These are phyloP conservation scores for Spodoptera picta DNA, from an alignment of 2,888 invertebrate species.

Conservation along the genomic window DNA sequence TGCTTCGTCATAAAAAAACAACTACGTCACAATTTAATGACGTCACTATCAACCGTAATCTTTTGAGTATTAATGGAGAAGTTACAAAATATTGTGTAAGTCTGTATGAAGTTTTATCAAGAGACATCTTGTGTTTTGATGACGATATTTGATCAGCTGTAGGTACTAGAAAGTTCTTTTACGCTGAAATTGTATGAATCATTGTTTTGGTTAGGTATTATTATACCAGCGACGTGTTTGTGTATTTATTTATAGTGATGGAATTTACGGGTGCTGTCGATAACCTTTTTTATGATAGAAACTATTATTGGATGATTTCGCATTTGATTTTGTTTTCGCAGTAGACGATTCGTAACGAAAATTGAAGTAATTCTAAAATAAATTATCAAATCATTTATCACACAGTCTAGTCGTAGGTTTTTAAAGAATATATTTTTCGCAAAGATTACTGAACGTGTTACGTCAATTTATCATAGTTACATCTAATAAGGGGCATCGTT, in stretches of 20 bases:
- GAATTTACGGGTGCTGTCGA: no score
- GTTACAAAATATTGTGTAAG: constrained; percentile 41
- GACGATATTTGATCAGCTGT: constrained; percentile 1
- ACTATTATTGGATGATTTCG: neutral
- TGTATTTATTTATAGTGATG: neutral
- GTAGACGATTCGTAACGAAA: neutral
- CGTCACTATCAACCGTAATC: neutral
- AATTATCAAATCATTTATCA: no score
- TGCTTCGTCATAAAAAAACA: neutral
- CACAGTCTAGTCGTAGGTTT: no score
- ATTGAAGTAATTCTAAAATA: neutral
- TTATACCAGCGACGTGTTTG: neutral
- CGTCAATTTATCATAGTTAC: no score
- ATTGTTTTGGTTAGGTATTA: neutral
- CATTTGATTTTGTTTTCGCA: constrained; percentile 1
- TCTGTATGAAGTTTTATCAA: neutral
- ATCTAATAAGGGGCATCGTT: no score
- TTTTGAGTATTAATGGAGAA: neutral
- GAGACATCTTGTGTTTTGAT: no score
- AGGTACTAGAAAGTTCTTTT: constrained; percentile 9
- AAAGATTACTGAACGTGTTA: no score
- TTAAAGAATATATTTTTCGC: no score
- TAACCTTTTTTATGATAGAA: no score
- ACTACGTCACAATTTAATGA: constrained; percentile 8
- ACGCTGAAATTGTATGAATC: constrained; percentile 1